Percentiles rank a stretch among this genome's conserved stretches.
These are phyloP conservation scores for Aethina tumida DNA, from an alignment of 1,140 invertebrate species.

Conservation along the genomic window DNA sequence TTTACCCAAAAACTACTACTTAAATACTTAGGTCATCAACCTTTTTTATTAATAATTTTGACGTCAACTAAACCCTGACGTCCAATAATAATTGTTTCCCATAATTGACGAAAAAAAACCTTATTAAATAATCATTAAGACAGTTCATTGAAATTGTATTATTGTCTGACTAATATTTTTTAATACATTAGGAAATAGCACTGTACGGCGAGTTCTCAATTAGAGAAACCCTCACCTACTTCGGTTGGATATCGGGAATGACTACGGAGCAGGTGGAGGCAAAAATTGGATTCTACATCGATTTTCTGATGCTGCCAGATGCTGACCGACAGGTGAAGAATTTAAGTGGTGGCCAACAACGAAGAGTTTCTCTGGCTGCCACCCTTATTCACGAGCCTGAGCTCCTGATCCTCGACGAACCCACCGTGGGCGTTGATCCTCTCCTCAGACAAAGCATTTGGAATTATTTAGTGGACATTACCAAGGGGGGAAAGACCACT, in stretches of 20 bases:
- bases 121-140: too few species aligned
- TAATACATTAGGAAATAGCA: constrained; percentile 82
- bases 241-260: constrained; percentile 83
- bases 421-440: constrained; percentile 92
- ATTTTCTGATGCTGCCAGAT: constrained; percentile 61
- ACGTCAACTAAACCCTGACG: too few species aligned
- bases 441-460: constrained; percentile 88
- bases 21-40: too few species aligned
- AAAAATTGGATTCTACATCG: constrained; percentile 71
- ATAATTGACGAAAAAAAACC: too few species aligned
- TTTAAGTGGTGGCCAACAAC: constrained; percentile 83
- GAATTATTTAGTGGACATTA: constrained; percentile 86
- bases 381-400: constrained; percentile 83
- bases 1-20: too few species aligned
- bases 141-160: too few species aligned
- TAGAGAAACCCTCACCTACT: constrained; percentile 82
- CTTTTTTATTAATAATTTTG: too few species aligned
- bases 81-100: too few species aligned
- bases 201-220: constrained; percentile 88
- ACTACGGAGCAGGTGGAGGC: constrained; percentile 58
- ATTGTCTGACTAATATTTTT: too few species aligned
- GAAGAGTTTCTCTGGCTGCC: constrained; percentile 78
- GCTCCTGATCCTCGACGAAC: constrained; percentile 86
- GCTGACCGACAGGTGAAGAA: constrained; percentile 62
- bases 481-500: constrained; percentile 75